Conservation (phyloP, 2,113 vertebrate genomes). For the Gymnogyps californianus region DNA sequence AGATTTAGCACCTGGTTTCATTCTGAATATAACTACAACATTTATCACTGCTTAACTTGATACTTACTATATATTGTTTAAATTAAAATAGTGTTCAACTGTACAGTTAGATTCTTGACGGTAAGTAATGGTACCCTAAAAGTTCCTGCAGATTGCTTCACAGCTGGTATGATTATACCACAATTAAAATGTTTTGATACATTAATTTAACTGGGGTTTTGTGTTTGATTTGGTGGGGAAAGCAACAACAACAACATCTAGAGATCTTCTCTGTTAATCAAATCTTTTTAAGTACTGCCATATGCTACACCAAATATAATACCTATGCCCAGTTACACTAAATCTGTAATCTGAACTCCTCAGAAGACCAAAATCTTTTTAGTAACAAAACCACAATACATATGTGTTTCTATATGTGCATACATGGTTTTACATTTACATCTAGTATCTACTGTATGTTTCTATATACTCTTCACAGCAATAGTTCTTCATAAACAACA, state of each 20-base stretch:
- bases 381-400: background rate
- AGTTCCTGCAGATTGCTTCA: background rate
- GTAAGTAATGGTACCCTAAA: background rate
- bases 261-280: background rate
- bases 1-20: background rate
- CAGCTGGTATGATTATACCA: background rate
- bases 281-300: background rate
- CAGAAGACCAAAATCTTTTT: background rate
- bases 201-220: background rate
- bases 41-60: background rate
- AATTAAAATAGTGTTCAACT: background rate
- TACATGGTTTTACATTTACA: background rate
- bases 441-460: background rate
- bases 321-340: background rate
- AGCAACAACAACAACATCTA: background rate
- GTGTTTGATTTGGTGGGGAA: background rate
- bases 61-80: background rate
- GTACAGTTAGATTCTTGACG: background rate
- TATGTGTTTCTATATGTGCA: background rate
- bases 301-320: background rate
- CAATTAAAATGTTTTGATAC: background rate
- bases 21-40: background rate
- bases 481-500: background rate
- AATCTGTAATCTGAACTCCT: background rate
- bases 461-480: background rate